Evolutionary conservation across 2,888 invertebrate species (phyloP), one percentile per base, ranked within the genome.

Genomic region (Iphiclides podalirius): DNA sequence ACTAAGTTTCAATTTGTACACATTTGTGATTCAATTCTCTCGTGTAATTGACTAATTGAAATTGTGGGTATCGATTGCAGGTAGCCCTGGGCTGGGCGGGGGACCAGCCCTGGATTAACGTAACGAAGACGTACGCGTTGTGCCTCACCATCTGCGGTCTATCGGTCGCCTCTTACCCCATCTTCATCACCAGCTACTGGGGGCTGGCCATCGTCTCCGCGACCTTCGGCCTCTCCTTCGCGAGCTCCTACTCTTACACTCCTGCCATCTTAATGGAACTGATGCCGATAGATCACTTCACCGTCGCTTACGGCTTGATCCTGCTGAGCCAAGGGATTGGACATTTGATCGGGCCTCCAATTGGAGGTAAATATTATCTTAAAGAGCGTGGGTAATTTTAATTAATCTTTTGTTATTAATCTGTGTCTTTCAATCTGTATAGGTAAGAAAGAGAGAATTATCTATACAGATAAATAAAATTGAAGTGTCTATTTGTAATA

Each of bases 281-380:
- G 63, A 94, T 98, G 57, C 96, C 97, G 0, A 87, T 98, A 60
- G 96, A 97, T 60, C 91, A 94, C 60, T 97, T 98, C 75, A 97
- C 97, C 12, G 94, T 94, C 65, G 97, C 96, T 8, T 98, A 98
- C 75, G 98, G 98, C 6, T 84, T 98, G 58, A 93, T 95, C 52
- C 86, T 97, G 63, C 84, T 98, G 56, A 95, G 95, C 58, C 97
- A 98, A 81, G 98, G 98, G 8, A 91, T 98, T 53, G 98, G 97
- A n/a, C 97, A 96, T 85, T 90, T 98, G 23, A 82, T 95, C 47
- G 98, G 98, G 45, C 98, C 98, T 8, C 97, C 98, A 1, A 82
- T 98, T 58, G 97, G 96, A 70, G 98, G 98, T 92, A 59, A 70
- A 67, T 51, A 12, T 20, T n/a, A 2, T 1, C 6, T 28, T n/a